Evolutionary conservation across 1,140 invertebrate genomes (phyloP), one percentile per base, ranked within the genome.

Genomic region (Drosophila ogumai): DNA sequence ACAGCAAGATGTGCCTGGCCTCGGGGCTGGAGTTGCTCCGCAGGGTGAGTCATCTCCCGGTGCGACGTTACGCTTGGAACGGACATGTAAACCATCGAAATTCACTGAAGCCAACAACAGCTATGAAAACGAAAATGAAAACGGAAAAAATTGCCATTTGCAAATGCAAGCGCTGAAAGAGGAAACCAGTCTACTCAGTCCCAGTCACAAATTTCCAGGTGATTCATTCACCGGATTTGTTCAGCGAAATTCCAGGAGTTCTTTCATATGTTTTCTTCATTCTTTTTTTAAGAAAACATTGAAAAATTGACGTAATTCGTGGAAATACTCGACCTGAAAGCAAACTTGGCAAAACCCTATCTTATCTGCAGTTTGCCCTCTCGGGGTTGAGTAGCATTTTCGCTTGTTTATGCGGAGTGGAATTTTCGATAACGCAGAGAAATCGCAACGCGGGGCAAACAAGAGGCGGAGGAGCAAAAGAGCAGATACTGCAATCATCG

Each of bases 401-500:
- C 28, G 61, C 73, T 76, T 76, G 44, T 66, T 66, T 76, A 25
- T 67, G 64, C 43, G 43, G 55, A 63, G 67, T 63, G 73, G 80
- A 77, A 84, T 80, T 88, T 58, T 59, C 72, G 82, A 84, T 82
- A 84, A 74, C 68, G 38, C 43, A 34, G 47, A 47, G 22, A 60
- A 68, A 41, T 46, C 63, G 57, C 56, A 46, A 34, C 41, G 22
- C 47, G 34, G 43, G 44, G 43, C 38, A 64, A 75, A 52, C n/a
- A 46, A 36, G 32, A 58, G 40, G n/a, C 4, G 22, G 32, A 36
- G 56, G 4, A 41, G 40, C 40, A 36, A 19, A 41, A 31, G 47
- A 61, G 15, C 9, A 31, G 25, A 47, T 31, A 47, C 46, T 46
- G 32, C 25, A 65, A 13, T 34, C 31, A 25, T 9, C 98, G 98